Conservation (phyloP, 2,888 invertebrate species). For the Podotricha telesiphe region DNA sequence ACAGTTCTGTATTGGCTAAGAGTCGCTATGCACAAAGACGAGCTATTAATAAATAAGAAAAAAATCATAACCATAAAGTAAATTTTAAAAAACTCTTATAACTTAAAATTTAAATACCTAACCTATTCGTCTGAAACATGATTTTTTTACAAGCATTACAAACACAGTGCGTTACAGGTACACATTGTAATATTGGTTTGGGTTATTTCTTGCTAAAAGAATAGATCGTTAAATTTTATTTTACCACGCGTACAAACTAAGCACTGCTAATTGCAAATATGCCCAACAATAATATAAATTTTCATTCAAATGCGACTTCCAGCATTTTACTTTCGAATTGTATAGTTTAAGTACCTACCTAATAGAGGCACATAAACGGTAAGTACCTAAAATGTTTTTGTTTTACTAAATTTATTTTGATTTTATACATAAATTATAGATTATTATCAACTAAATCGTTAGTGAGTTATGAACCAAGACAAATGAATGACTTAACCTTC, state of each 20-base stretch:
- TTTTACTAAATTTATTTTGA: neutral
- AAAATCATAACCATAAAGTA: too few species aligned
- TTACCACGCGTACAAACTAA: neutral
- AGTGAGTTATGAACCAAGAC: slow-evolving; percentile 38
- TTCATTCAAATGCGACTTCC: neutral
- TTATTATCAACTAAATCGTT: slow-evolving; percentile 25
- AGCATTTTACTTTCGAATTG: neutral
- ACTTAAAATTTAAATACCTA: neutral
- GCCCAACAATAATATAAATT: neutral
- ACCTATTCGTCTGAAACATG: neutral
- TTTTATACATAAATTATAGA: neutral
- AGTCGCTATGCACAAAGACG: too few species aligned
- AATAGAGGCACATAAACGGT: too few species aligned
- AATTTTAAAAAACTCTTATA: too few species aligned
- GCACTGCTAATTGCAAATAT: neutral
- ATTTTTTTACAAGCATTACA: neutral
- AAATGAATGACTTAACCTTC: slow-evolving; percentile 59
- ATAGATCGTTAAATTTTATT: slow-evolving; percentile 25
- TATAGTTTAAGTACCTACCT: neutral
- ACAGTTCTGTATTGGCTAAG: too few species aligned
- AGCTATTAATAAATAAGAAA: too few species aligned
- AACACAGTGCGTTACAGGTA: neutral
- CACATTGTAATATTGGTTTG: slow-evolving; percentile 9
- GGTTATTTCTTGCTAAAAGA: slow-evolving; percentile 26
- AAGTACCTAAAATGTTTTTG: neutral